A percentile compares a stretch with the other conserved stretches of the same genome.
These are phyloP conservation scores for Rhimphoctona megacephalus DNA, from an alignment of 2,888 invertebrate species.

Conservation along the genomic window DNA sequence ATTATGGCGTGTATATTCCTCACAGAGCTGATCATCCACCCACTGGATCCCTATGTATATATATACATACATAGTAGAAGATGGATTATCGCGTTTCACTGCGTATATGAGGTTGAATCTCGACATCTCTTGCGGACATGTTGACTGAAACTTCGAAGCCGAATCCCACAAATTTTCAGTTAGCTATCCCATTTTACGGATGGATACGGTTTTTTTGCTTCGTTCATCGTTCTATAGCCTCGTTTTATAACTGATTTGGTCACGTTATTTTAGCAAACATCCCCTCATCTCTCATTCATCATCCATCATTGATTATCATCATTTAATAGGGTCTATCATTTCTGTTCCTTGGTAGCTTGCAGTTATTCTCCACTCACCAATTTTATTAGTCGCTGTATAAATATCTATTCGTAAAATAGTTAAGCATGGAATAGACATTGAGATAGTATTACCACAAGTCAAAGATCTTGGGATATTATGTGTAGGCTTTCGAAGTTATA, in stretches of 20 bases:
- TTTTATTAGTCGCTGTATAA: neutral
- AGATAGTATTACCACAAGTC: neutral
- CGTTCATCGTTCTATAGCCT: neutral
- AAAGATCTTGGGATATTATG: neutral
- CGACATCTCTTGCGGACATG: conserved; percentile 48
- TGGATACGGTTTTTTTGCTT: neutral
- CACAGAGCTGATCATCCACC: conserved; percentile 49
- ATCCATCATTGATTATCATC: neutral
- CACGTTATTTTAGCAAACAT: neutral
- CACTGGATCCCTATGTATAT: neutral
- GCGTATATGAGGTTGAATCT: conserved; percentile 41
- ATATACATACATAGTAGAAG: conserved; percentile 34
- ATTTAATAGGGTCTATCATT: neutral
- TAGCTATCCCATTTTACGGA: conserved; percentile 23
- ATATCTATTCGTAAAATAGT: neutral
- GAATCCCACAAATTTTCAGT: conserved; percentile 34
- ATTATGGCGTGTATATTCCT: conserved; percentile 52
- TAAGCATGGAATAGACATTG: neutral
- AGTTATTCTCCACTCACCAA: neutral
- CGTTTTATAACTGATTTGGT: neutral
- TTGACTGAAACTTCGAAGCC: conserved; percentile 28
- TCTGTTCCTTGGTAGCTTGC: neutral
- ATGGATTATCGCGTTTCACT: conserved; percentile 60
- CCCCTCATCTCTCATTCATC: neutral
- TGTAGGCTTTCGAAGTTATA: neutral